Base-by-base conservation (phyloP, 2,888 invertebrate species). In the Drosophila paranaensis region DNA sequence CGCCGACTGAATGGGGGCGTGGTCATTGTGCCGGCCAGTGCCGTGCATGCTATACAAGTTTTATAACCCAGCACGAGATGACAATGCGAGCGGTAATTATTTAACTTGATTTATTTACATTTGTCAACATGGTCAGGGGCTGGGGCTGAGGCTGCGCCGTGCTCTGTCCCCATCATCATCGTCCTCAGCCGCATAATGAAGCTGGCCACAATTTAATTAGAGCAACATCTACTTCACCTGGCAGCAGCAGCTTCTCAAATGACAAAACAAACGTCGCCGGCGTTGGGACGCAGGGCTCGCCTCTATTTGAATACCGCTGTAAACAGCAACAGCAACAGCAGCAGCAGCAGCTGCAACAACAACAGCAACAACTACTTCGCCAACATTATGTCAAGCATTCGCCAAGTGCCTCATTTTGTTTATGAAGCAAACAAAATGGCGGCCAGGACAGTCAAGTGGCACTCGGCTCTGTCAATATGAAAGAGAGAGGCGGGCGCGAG, bases 101-200 rank as follows among this genome's bases (percentile, higher is more conserved):
- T 89, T 84, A 84, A 84, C 77, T 89, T 84, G 85, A 87, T 84
- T 89, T 87, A 84, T 84, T 89, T 79, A 79, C 72, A 71, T 73
- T 79, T 78, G 82, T 76, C 84, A 81, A 81, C 85, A 80, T 43
- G 43, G 40, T 30, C 62, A 35, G 39, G 11, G 35, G 35, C 6
- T 35, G 33, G 33, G 50, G 3, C 8, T 20, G 20, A 20, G 16
- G 16, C 2, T 8, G 51, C 35, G 13, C 35, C 27, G 2, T 4
- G 27, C 27, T 6, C 9, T 27, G n/a, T 6, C 8, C 9, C 35
- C 42, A 1, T 48, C 30, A n/a, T 48, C 46, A 30, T 30, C 33
- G 13, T 43, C 42, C 10, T 20, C 53, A 73, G 73, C 51, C 66
- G 57, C 71, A 88, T 88, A 88, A 79, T 87, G 82, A 87, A 84